Evolutionary conservation across 2,888 invertebrate species (phyloP), one percentile per base, ranked within the genome.

Genomic region (Dicyrtoma fusca): DNA sequence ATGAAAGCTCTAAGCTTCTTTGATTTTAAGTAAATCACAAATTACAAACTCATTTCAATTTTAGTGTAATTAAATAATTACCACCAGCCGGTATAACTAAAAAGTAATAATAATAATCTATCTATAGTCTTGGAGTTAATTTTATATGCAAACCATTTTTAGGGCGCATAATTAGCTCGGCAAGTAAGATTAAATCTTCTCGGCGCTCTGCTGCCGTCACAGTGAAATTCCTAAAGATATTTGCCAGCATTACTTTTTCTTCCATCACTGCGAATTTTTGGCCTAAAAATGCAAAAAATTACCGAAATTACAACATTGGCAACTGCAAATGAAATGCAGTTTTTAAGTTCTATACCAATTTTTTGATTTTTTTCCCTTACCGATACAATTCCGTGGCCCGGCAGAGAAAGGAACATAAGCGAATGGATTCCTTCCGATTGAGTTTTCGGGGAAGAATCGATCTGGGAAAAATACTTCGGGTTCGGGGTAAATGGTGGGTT

Each of bases 101-200:
- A n/a, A n/a, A n/a, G n/a, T n/a, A n/a, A n/a, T n/a, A n/a, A n/a
- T n/a, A n/a, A n/a, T n/a, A n/a, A n/a, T n/a, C n/a, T n/a, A 11
- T 13, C 13, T 47, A 13, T 47, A 14, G 47, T 61, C 62, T 62
- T 62, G 13, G 23, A 2, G 14, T 62, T 17, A 62, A 42, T 62
- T 62, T 62, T 3, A 66, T 6, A 17, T 66, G 51, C 17, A 66
- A n/a, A 3, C 66, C 66, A 17, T 66, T 23, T 25, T 14, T 25
- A 14, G 88, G 87, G 73, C 88, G 82, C 47, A 88, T 82, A 66
- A 89, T 87, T 14, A 89, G 82, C 81, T 88, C 88, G n/a, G 87
- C 87, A 8, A 87, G 81, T 14, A 88, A 83, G 0, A 85, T 84
- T 55, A 89, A 82, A 69, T 88, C 87, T 77, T 88, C 87, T 23